These are phyloP conservation scores for Lycaena phlaeas DNA, from an alignment of 2,888 invertebrate genomes.

Conservation along the genomic window DNA sequence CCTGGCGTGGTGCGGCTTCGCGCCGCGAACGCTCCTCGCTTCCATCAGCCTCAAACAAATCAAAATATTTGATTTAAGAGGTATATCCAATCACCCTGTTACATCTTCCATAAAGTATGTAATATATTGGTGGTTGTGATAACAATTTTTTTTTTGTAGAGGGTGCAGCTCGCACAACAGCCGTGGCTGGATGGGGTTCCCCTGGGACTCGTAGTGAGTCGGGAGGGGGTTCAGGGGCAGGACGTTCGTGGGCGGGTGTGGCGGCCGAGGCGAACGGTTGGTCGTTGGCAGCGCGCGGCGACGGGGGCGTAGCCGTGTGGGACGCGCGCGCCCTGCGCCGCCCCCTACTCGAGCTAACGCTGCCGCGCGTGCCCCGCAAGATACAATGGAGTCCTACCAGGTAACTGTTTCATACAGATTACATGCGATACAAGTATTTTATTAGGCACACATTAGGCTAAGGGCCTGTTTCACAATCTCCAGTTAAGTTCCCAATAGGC, in stretches of 20 bases:
- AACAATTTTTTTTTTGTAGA: background rate
- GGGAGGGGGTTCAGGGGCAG: conserved; percentile 84
- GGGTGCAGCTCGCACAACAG: conserved; percentile 75
- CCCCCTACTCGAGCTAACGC: conserved; percentile 82
- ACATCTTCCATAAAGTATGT: no score
- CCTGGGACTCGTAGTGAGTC: no score
- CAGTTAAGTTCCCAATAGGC: no score
- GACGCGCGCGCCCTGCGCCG: conserved; percentile 90
- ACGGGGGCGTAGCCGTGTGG: conserved; percentile 89
- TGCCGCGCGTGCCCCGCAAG: conserved; percentile 77
- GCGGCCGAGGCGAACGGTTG: conserved; percentile 82
- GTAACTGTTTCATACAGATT: no score
- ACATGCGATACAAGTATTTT: no score
- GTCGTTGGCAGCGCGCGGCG: conserved; percentile 88
- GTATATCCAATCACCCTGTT: conserved; percentile 51
- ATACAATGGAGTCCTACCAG: conserved; percentile 93
- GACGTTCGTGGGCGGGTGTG: conserved; percentile 82
- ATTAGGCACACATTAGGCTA: no score
- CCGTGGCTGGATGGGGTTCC: conserved; percentile 88
- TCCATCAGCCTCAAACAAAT: conserved; percentile 93
- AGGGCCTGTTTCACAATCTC: no score
- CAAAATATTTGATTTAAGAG: conserved; percentile 91
- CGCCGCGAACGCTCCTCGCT: conserved; percentile 84
- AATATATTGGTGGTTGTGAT: no score
- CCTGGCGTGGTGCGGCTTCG: conserved; percentile 85